Evolutionary conservation across 2,797 vertebrate species (phyloP).

Genomic region (Xiphorhynchus erythropygius): DNA sequence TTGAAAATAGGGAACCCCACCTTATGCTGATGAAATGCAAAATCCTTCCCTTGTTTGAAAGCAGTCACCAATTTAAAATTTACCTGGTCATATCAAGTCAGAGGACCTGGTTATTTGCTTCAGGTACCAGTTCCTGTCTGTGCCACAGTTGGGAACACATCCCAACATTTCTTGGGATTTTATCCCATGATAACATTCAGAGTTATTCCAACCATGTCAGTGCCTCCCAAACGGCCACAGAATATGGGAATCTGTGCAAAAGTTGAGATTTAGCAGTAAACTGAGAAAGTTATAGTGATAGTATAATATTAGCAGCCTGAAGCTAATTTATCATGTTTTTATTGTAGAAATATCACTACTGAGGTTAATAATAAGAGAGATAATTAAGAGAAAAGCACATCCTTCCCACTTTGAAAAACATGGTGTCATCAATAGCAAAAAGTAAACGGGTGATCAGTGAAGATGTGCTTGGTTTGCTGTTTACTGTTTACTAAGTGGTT

Average conservation of each 20-base stretch:
- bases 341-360: not conserved
- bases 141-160: not conserved
- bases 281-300: not conserved
- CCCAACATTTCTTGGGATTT: not conserved
- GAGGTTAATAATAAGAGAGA: not conserved
- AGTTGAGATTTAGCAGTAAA: not conserved
- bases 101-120: not conserved
- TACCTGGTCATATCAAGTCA: rapidly evolving
- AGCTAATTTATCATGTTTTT: not conserved
- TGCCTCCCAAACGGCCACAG: not conserved
- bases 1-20: not conserved
- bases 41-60: not conserved
- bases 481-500: not conserved
- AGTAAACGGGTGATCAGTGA: not conserved
- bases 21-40: not conserved
- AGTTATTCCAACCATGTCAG: not conserved
- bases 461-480: not conserved
- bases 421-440: not conserved
- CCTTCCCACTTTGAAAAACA: not conserved
- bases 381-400: not conserved
- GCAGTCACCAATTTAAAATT: not conserved
- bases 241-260: not conserved
- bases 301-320: not conserved
- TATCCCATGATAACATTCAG: not conserved
- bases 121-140: not conserved